Percentiles rank a stretch among this genome's conserved stretches.
phyloP scores from a whole-genome alignment of 2,113 vertebrate genomes.

The Sardina pilchardus region DNA sequence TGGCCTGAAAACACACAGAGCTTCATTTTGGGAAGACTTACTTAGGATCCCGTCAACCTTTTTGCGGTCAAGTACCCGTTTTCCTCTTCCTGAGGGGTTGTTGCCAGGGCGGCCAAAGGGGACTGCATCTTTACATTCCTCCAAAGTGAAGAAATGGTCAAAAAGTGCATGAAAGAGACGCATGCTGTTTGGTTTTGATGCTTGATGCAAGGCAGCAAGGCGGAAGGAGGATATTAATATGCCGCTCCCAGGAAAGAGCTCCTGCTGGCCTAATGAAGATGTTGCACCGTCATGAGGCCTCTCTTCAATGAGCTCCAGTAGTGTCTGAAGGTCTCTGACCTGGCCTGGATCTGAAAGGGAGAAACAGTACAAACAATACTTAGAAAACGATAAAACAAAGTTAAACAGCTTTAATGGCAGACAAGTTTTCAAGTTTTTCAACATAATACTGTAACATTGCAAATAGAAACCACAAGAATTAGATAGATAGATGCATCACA shows the following conservation, averaged over 20 bases:
- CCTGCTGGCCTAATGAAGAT: conserved; percentile 28
- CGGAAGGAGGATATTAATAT: conserved; percentile 32
- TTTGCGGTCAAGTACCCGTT: conserved; percentile 19
- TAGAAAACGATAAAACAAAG: conserved; percentile 22
- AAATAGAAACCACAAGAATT: conserved; percentile 7
- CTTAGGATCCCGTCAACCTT: conserved; percentile 25
- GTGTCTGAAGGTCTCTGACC: conserved; percentile 32
- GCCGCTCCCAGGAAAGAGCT: conserved; percentile 34
- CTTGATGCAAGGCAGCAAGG: conserved; percentile 32
- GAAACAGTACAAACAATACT: conserved; percentile 29
- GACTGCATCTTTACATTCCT: no score
- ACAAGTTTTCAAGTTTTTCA: conserved; percentile 20
- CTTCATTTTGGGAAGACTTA: conserved; percentile 6
- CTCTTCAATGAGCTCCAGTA: conserved; percentile 20
- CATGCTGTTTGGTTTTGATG: conserved; percentile 30
- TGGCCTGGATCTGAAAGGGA: conserved; percentile 37
- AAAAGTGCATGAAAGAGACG: conserved; percentile 31
- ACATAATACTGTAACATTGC: conserved; percentile 14
- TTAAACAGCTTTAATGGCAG: conserved; percentile 28
- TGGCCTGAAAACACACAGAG: conserved; percentile 12
- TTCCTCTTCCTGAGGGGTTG: conserved; percentile 28
- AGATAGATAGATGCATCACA: not conserved
- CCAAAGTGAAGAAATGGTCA: no score
- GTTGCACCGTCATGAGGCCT: conserved; percentile 17
- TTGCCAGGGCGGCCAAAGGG: no score